Conservation (phyloP, 2,113 vertebrate genomes). For the Uria aalge region DNA sequence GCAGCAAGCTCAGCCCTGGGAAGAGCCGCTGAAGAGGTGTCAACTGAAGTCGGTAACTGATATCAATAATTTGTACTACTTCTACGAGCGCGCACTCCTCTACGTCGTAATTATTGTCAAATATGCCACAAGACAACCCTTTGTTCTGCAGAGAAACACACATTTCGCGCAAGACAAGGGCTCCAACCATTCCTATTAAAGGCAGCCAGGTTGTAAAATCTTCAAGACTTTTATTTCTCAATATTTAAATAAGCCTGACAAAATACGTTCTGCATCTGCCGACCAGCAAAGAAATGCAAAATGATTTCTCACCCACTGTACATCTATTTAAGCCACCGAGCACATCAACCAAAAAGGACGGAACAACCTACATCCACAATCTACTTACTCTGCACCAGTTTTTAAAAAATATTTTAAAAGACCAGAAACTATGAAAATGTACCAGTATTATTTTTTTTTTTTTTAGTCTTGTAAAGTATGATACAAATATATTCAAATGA, state of each 20-base stretch:
- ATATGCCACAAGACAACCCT: background rate
- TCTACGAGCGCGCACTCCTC: background rate
- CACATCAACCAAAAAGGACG: background rate
- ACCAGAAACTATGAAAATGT: constrained; percentile 41
- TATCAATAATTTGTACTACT: constrained; percentile 7
- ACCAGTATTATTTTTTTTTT: background rate
- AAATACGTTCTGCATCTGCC: constrained; percentile 29
- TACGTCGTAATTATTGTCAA: constrained; percentile 24
- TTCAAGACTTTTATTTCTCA: background rate
- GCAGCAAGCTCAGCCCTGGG: background rate
- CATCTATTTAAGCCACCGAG: constrained; percentile 1
- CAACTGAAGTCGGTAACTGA: background rate
- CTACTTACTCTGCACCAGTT: background rate
- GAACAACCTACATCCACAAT: background rate
- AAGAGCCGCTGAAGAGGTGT: background rate
- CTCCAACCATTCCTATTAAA: background rate
- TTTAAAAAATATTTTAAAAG: constrained; percentile 15
- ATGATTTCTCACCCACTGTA: background rate
- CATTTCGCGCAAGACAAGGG: background rate
- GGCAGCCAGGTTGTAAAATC: background rate
- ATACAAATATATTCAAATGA: constrained; percentile 35
- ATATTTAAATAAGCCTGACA: constrained; percentile 10
- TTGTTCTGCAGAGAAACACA: background rate
- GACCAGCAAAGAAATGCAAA: background rate
- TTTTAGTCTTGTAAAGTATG: constrained; percentile 31